Evolutionary conservation across 2,113 vertebrate genomes (phyloP).

Genomic region (Felis chaus): DNA sequence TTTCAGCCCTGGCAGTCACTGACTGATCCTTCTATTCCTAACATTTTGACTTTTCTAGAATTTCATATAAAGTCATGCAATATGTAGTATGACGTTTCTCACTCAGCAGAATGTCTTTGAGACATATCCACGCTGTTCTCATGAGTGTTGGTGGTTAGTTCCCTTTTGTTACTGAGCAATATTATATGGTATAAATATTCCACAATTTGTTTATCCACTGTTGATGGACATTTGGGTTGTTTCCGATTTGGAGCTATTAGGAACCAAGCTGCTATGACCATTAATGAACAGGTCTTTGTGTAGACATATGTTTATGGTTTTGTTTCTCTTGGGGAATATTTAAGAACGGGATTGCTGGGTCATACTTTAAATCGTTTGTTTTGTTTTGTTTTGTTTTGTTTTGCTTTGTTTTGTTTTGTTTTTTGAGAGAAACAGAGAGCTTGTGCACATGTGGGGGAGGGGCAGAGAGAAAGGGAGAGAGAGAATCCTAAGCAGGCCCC

Average conservation of each 20-base stretch:
- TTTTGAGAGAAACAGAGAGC: too few relatives aligned
- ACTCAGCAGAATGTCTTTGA: not conserved
- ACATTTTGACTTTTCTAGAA: not conserved
- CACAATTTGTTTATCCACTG: not conserved
- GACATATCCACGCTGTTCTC: not conserved
- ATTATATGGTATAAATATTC: not conserved
- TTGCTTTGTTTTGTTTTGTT: too few relatives aligned
- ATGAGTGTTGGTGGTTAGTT: not conserved
- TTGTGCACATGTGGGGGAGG: too few relatives aligned
- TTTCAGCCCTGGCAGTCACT: not conserved
- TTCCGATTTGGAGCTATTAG: not conserved
- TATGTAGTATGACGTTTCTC: not conserved
- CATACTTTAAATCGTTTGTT: not conserved
- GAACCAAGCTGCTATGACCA: not conserved
- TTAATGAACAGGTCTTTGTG: not conserved
- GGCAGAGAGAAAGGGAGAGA: too few relatives aligned
- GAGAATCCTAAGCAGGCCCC: too few relatives aligned
- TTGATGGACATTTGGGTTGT: not conserved
- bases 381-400: too few relatives aligned
- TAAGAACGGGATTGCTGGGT: not conserved
- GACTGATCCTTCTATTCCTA: not conserved
- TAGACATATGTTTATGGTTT: not conserved
- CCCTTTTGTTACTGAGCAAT: not conserved
- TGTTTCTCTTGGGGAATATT: slow-evolving; percentile 17
- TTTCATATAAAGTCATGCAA: not conserved